Base-by-base conservation (phyloP, 2,888 invertebrate genomes). In the Tanypteryx hageni region DNA sequence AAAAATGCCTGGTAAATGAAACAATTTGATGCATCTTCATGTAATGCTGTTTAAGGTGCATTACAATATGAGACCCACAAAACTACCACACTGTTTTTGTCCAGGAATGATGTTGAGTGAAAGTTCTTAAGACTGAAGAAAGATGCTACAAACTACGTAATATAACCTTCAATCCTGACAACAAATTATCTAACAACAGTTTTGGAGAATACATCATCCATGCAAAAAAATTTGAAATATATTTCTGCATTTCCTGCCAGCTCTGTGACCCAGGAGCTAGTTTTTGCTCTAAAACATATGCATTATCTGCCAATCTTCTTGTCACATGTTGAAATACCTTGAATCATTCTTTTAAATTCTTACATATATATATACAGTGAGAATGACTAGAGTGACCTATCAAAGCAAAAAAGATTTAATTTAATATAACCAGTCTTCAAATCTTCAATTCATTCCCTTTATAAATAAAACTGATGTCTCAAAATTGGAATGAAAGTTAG, bases 311-410 rank as follows among this genome's bases (percentile, higher is more conserved):
- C 27, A 89, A 31, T 68, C 89, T 89, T 44, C 64, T 64, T 61
- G 57, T 85, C 44, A 64, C 61, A 44, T 58, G 44, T 64, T 22
- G 27, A 61, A 64, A 58, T 61, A 44, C 64, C 44, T 59, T 44
- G 44, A 61, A 89, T 44, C 44, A 64, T 31, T 18, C 16, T 44
- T n/a, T 64, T 56, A 64, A 61, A 31, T 44, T 64, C 89, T 89
- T 64, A 89, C 89, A 31, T 89, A 89, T 89, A n/a, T 64, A 89
- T 89, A 13, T 76, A 89, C 89, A 89, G 64, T 89, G 44, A 64
- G 56, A 64, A 44, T 89, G 14, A 61, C 89, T 89, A 89, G 64
- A 89, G 64, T 44, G 64, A 44, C 61, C 89, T 89, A 89, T 44
- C n/a, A 89, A 89, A 89, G 89, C 89, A 89, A 64, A 89, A 56